Percentiles rank a stretch among this genome's conserved stretches.
Evolutionary conservation across 2,888 invertebrate species (phyloP).

Genomic region (Lissonota sp.): DNA sequence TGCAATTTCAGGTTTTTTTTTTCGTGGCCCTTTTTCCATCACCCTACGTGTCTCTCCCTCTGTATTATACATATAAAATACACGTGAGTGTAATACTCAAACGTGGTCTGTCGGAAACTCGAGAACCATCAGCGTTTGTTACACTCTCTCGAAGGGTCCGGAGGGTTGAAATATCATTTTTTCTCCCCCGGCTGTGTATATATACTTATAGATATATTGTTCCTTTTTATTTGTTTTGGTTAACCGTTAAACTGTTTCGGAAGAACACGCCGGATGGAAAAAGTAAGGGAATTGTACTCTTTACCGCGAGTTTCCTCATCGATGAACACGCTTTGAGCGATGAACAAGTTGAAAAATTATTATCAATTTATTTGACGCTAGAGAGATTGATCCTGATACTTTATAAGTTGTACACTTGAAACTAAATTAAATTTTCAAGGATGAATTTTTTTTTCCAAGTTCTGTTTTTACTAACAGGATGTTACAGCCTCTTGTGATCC

Average conservation of each 20-base stretch:
- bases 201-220: background rate
- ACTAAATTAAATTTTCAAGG: conserved; percentile 82
- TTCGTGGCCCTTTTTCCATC: conserved; percentile 61
- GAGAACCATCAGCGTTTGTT: too few relatives aligned
- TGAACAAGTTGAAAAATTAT: too few relatives aligned
- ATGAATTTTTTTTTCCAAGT: conserved; percentile 79
- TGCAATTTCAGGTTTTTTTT: conserved; percentile 70
- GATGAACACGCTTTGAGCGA: too few relatives aligned
- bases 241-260: background rate
- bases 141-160: too few relatives aligned
- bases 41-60: conserved; percentile 39
- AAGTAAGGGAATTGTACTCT: background rate
- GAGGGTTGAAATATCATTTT: too few relatives aligned
- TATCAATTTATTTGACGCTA: too few relatives aligned
- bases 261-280: background rate
- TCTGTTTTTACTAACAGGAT: conserved; percentile 68
- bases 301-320: too few relatives aligned
- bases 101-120: background rate
- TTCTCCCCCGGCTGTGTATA: too few relatives aligned
- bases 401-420: too few relatives aligned
- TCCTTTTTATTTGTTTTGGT: background rate
- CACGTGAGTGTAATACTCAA: conserved; percentile 3
- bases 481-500: conserved; percentile 78
- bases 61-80: background rate
- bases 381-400: too few relatives aligned